Percentiles rank a stretch among this genome's conserved stretches.
These are phyloP conservation scores for Lamprotornis superbus DNA, from an alignment of 2,113 vertebrate species.

Conservation along the genomic window DNA sequence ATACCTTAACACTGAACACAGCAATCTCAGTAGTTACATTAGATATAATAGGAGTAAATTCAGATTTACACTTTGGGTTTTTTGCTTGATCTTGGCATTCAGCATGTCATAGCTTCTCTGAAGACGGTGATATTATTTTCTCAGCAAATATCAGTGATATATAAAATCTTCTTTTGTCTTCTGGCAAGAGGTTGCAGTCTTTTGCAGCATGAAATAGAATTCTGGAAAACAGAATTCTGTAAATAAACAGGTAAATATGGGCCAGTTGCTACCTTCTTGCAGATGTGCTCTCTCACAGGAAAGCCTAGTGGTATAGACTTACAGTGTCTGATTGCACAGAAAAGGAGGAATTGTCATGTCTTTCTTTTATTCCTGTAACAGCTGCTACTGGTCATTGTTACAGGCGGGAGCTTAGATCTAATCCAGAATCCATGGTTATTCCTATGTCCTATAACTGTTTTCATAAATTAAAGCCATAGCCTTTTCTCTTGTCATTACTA, in stretches of 20 bases:
- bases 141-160: background rate
- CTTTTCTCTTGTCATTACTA: background rate
- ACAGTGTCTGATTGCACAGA: background rate
- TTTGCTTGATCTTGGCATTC: background rate
- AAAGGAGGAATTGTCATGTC: background rate
- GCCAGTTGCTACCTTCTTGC: background rate
- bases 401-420: background rate
- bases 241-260: background rate
- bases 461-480: conserved; percentile 3
- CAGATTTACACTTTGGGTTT: background rate
- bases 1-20: background rate
- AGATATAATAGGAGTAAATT: background rate
- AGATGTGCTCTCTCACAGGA: background rate
- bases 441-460: background rate
- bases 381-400: conserved; percentile 40
- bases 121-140: background rate
- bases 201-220: background rate
- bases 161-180: background rate
- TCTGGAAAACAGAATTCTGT: background rate
- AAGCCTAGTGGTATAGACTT: background rate
- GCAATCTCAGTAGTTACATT: background rate
- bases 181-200: background rate
- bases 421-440: background rate
- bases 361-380: background rate
- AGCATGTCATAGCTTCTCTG: background rate